phyloP scores from a whole-genome alignment of 2,113 vertebrate species.

The Chaetodon auriga region DNA sequence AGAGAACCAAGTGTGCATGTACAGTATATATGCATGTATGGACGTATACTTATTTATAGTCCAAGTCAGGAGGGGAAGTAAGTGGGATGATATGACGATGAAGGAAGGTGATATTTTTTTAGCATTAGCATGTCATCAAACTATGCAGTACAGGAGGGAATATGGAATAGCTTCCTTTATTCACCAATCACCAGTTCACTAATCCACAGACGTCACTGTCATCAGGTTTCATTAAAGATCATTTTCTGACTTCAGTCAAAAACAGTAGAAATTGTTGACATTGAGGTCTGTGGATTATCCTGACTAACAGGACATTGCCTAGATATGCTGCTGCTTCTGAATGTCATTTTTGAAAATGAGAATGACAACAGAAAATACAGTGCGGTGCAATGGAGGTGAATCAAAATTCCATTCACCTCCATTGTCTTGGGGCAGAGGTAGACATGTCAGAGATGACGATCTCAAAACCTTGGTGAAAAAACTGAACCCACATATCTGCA shows the following conservation, averaged over 20 bases:
- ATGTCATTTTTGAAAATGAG: not conserved
- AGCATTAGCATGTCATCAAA: not conserved
- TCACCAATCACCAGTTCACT: not conserved
- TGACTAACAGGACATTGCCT: not conserved
- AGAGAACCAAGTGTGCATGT: not conserved
- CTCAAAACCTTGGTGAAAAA: conserved; percentile 5
- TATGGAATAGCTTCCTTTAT: not conserved
- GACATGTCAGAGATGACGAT: not conserved
- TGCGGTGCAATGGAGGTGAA: not conserved
- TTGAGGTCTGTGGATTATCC: not conserved
- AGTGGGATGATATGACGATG: not conserved
- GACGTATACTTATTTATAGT: not conserved
- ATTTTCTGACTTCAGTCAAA: not conserved
- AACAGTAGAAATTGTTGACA: not conserved
- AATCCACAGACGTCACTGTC: not conserved
- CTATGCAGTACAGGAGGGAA: not conserved
- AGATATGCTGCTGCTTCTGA: not conserved
- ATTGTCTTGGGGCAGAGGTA: not conserved
- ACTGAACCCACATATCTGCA: not conserved
- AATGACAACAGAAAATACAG: not conserved
- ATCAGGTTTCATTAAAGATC: not conserved
- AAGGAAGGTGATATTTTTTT: not conserved
- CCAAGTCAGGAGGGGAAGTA: not conserved
- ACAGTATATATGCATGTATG: not conserved
- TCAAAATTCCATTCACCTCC: not conserved